phyloP scores from a whole-genome alignment of 92 coral and sea anemone genomes.

The Virgularia gustaviana region DNA sequence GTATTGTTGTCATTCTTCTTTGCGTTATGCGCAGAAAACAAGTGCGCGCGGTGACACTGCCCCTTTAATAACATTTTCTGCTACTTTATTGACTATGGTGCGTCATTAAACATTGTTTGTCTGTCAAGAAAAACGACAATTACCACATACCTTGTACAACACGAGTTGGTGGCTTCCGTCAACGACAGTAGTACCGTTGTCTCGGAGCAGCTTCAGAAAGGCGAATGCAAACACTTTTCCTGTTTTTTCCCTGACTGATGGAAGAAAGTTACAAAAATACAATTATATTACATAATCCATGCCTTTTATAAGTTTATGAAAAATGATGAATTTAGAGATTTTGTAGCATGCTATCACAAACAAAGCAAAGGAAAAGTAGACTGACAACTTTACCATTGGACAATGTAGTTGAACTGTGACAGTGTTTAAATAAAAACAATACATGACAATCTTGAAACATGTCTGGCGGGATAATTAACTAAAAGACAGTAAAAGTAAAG shows the following conservation, averaged over 20 bases:
- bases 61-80: too few species aligned
- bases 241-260: constrained; percentile 66
- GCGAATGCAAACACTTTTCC: constrained; percentile 89
- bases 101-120: too few species aligned
- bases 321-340: background rate
- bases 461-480: constrained; percentile 87
- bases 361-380: too few species aligned
- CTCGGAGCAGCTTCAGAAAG: constrained; percentile 69
- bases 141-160: constrained; percentile 68
- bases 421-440: constrained; percentile 84
- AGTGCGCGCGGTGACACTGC: too few species aligned
- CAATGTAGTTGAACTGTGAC: constrained; percentile 47
- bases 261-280: background rate
- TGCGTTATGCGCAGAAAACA: too few species aligned
- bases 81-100: too few species aligned
- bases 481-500: too few species aligned
- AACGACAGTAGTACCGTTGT: constrained; percentile 76
- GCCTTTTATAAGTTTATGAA: background rate
- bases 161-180: constrained; percentile 81
- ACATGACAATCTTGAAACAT: constrained; percentile 81
- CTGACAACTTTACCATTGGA: constrained; percentile 28
- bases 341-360: background rate
- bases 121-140: too few species aligned
- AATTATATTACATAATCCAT: background rate
- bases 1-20: too few species aligned